Base-by-base conservation (phyloP, 2,888 invertebrate genomes). In the Lithophane leautieri region DNA sequence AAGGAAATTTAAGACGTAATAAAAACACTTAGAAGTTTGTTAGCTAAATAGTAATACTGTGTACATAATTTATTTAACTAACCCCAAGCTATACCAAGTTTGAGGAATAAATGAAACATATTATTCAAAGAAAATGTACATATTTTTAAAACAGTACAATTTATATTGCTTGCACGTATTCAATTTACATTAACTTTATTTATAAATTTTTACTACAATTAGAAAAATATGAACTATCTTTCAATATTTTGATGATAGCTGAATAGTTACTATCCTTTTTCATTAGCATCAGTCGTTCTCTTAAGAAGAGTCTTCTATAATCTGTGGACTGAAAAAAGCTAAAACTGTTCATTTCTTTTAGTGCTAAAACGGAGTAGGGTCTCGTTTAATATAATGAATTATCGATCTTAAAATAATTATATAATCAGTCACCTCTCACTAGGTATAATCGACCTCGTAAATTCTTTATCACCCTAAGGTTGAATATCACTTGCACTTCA, bases 111-210 rank as follows among this genome's bases (percentile, higher is more conserved):
- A 58, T 34, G 14, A 28, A 62, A 73, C 3, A 34, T 34, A 34
- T 67, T 14, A 58, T 34, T 50, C 14, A 44, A 68, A 70, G 6
- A 34, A 28, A 62, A 70, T 84, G 76, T 83, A 84, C 61, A 81
- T 80, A 76, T 76, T 84, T 75, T 69, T 58, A 50, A 68, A 67
- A 66, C 22, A 76, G 81, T 84, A 83, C 81, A 83, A 83, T 84
- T 73, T 50, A 71, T 67, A 7, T 65, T 71, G 56, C 70, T 73
- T 81, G 68, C 65, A 69, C 52, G 12, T 65, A 25, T 47, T n/a
- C 19, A 47, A 54, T 66, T 69, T 44, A 52, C 22, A 44, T 56
- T 78, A 40, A 7, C 12, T 50, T 28, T 2, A 52, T 16, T 14
- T 67, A 56, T 44, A 19, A 2, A 19, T 40, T 42, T 8, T 9